These are phyloP conservation scores for Poecilobothrus nobilitatus DNA, from an alignment of 2,888 invertebrate genomes.

Conservation along the genomic window DNA sequence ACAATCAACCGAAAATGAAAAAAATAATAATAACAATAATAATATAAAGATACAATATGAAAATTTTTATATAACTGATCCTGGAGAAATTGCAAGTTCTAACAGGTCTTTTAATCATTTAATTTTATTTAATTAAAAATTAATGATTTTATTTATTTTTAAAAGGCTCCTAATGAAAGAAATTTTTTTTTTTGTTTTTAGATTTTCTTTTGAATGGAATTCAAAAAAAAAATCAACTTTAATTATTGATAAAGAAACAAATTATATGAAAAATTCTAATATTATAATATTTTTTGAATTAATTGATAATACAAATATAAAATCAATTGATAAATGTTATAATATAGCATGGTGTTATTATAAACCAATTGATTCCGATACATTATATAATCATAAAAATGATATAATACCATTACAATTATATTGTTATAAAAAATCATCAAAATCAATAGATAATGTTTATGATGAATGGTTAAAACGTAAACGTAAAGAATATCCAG, in stretches of 20 bases:
- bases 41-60: background rate
- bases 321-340: background rate
- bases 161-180: too few species aligned
- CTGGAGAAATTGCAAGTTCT: background rate
- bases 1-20: background rate
- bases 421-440: background rate
- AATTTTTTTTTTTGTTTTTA: background rate
- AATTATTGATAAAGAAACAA: background rate
- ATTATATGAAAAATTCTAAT: background rate
- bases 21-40: background rate
- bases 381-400: background rate
- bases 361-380: background rate
- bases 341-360: constrained; percentile 8
- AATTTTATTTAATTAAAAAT: too few species aligned
- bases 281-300: constrained; percentile 10
- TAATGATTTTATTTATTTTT: too few species aligned
- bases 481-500: background rate
- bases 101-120: background rate
- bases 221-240: background rate
- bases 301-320: constrained; percentile 8
- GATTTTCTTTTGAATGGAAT: constrained; percentile 7
- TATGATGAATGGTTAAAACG: constrained; percentile 5
- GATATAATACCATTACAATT: background rate
- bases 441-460: background rate
- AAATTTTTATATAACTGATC: constrained; percentile 1